Conservation (phyloP, 1,140 invertebrate genomes). For the Ladona fulva region DNA sequence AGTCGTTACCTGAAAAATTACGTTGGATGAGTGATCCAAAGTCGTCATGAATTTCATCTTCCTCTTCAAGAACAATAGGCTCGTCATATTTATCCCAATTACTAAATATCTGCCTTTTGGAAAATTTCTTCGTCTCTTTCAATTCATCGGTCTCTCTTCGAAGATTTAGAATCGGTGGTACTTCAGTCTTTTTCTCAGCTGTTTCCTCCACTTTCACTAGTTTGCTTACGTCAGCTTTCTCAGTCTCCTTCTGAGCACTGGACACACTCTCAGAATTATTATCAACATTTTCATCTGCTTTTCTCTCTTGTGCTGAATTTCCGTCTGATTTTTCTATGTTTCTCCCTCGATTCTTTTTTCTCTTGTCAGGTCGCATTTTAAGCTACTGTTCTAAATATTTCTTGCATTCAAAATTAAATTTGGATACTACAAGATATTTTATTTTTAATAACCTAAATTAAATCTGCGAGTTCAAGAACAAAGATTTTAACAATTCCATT, state of each 20-base stretch:
- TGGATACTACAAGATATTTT: too few relatives aligned
- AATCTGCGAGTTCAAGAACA: too few relatives aligned
- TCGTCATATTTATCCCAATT: constrained; percentile 13
- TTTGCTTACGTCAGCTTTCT: not conserved
- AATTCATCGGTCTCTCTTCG: constrained; percentile 11
- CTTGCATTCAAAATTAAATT: too few relatives aligned
- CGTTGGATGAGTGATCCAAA: not conserved
- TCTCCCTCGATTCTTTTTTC: not conserved
- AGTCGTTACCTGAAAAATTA: not conserved
- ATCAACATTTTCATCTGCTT: too few relatives aligned
- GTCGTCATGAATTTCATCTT: not conserved
- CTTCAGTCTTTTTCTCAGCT: not conserved
- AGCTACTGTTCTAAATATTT: too few relatives aligned
- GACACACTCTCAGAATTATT: not conserved
- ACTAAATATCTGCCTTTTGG: constrained; percentile 10
- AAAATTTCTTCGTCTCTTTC: not conserved
- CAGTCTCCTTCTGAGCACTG: not conserved
- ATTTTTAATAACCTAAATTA: too few relatives aligned
- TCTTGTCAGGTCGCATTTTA: not conserved
- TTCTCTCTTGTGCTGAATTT: not conserved
- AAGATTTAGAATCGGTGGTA: not conserved
- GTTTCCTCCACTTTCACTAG: not conserved
- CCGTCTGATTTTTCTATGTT: not conserved
- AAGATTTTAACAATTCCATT: too few relatives aligned
- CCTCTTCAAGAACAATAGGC: not conserved